Conservation (phyloP, 2,113 vertebrate genomes). For the Mohoua ochrocephala region DNA sequence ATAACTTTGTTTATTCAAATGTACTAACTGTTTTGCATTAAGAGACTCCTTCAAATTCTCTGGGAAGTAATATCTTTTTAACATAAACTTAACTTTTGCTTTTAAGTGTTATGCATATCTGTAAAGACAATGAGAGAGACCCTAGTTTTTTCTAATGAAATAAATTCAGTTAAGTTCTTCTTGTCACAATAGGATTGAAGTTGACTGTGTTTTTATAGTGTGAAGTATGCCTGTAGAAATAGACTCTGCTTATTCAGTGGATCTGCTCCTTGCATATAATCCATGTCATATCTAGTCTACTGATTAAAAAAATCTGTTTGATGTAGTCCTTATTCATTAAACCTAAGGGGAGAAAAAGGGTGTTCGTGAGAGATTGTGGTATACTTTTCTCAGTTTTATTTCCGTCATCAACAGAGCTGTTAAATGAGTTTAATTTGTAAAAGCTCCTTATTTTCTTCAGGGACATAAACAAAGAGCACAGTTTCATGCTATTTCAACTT, state of each 20-base stretch:
- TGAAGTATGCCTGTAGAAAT: not conserved
- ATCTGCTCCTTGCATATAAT: not conserved
- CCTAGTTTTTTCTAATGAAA: not conserved
- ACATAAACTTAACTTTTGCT: not conserved
- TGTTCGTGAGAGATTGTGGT: fast-evolving
- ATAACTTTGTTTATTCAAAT: not conserved
- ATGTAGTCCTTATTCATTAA: not conserved
- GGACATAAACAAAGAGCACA: not conserved
- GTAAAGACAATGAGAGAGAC: not conserved
- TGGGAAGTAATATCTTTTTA: not conserved
- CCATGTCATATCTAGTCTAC: not conserved
- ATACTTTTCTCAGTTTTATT: not conserved
- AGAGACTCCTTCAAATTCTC: not conserved
- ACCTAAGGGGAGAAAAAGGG: not conserved
- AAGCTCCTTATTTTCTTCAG: not conserved
- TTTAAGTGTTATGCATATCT: not conserved
- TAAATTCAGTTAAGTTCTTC: not conserved
- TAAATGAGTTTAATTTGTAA: not conserved
- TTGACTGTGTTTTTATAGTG: not conserved
- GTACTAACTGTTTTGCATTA: not conserved
- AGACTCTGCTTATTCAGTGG: not conserved
- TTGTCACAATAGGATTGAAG: not conserved
- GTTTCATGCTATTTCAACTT: not conserved
- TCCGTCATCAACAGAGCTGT: not conserved
- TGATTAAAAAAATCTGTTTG: not conserved